Percentiles rank a stretch among this genome's conserved stretches.
Evolutionary conservation across 2,888 invertebrate species (phyloP).

Genomic region (Lasius fuliginosus): DNA sequence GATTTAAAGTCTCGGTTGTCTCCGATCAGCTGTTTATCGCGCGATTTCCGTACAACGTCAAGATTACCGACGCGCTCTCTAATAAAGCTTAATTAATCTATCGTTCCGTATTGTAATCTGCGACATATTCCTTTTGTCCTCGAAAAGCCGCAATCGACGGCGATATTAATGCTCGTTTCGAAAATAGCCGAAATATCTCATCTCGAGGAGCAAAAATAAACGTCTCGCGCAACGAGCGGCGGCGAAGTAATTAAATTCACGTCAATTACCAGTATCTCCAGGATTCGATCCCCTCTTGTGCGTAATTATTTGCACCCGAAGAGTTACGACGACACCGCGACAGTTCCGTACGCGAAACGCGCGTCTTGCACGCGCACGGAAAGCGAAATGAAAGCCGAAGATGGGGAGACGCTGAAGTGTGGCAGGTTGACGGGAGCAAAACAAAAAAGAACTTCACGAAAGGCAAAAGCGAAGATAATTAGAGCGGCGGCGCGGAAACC

Average conservation of each 20-base stretch:
- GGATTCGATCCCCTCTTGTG: neutral
- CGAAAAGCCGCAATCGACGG: neutral
- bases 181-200: neutral
- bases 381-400: neutral
- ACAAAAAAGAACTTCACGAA: conserved; percentile 56
- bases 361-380: neutral
- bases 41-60: neutral
- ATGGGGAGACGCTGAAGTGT: neutral
- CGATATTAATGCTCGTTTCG: neutral
- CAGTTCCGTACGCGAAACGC: neutral
- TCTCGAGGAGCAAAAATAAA: neutral
- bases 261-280: conserved; percentile 5
- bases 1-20: conserved; percentile 37
- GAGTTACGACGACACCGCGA: neutral
- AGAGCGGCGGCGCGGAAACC: conserved; percentile 62
- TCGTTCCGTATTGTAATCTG: neutral
- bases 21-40: neutral
- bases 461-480: conserved; percentile 69
- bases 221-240: neutral
- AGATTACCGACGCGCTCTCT: neutral
- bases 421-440: conserved; percentile 40
- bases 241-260: conserved; percentile 10
- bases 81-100: conserved; percentile 30
- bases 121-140: neutral
- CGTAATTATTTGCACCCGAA: conserved; percentile 30